Conservation (phyloP, 2,113 vertebrate genomes). For the Henicopernis longicauda region DNA sequence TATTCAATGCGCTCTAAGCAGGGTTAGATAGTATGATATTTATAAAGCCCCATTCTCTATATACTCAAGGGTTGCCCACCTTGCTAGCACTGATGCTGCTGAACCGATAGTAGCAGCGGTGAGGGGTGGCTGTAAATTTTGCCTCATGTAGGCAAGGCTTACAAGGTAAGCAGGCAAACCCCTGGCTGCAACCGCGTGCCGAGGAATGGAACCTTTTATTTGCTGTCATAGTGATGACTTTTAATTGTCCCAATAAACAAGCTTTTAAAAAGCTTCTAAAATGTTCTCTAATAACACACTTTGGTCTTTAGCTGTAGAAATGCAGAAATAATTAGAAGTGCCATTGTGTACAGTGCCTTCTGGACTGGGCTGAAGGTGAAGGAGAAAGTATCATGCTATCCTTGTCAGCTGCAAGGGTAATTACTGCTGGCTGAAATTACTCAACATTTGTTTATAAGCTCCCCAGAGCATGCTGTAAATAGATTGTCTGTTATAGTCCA, state of each 20-base stretch:
- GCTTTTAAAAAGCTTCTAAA: constrained; percentile 82
- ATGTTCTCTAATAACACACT: constrained; percentile 85
- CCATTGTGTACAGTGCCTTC: constrained; percentile 90
- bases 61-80: neutral
- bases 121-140: constrained; percentile 28
- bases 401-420: constrained; percentile 99
- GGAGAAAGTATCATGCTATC: constrained; percentile 99
- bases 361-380: constrained; percentile 98
- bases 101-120: neutral
- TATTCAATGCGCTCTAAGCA: neutral
- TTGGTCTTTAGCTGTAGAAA: constrained; percentile 93
- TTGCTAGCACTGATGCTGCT: neutral
- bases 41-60: neutral
- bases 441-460: constrained; percentile 99
- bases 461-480: constrained; percentile 99
- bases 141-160: constrained; percentile 1
- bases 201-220: constrained; percentile 73
- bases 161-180: constrained; percentile 69
- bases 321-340: constrained; percentile 89
- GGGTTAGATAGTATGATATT: neutral
- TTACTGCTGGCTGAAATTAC: constrained; percentile 99
- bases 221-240: constrained; percentile 82
- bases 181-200: constrained; percentile 64
- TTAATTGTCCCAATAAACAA: constrained; percentile 84
- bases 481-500: constrained; percentile 99